phyloP scores from a whole-genome alignment of 2,888 invertebrate species.

The Thumatha senex region DNA sequence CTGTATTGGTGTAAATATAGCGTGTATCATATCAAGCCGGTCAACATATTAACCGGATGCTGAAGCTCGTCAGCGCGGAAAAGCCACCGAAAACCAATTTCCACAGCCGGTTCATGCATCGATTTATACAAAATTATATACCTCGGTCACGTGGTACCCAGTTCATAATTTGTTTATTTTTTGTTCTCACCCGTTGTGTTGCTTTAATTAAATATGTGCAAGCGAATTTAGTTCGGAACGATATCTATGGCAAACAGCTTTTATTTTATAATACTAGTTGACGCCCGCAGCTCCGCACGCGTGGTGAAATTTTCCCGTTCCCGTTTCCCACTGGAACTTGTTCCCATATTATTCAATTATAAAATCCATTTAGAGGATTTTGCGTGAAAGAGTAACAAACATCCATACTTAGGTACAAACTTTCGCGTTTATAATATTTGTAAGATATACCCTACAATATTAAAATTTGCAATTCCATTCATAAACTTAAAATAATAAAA shows the following conservation, averaged over 20 bases:
- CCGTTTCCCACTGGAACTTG: too few relatives aligned
- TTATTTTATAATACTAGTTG: not conserved
- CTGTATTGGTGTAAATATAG: slow-evolving; percentile 51
- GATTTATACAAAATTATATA: slow-evolving; percentile 41
- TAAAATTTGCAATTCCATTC: not conserved
- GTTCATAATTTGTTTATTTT: slow-evolving; percentile 30
- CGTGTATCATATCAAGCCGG: slow-evolving; percentile 51
- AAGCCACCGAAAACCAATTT: slow-evolving; percentile 60
- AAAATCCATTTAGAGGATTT: too few relatives aligned
- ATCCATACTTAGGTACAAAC: too few relatives aligned
- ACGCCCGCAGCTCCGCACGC: too few relatives aligned
- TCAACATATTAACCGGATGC: slow-evolving; percentile 51
- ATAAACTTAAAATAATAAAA: slow-evolving; percentile 4
- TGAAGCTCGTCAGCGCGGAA: slow-evolving; percentile 49
- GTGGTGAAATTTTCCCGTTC: too few relatives aligned
- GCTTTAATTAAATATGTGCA: slow-evolving; percentile 28
- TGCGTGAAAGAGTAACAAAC: too few relatives aligned
- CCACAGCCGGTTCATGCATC: slow-evolving; percentile 37
- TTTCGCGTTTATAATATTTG: too few relatives aligned
- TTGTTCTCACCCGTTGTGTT: slow-evolving; percentile 14
- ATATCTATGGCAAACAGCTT: not conserved
- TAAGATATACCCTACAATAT: not conserved
- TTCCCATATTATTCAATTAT: too few relatives aligned
- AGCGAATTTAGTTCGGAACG: not conserved
- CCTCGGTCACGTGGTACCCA: slow-evolving; percentile 30